Base-by-base conservation (phyloP, 2,797 vertebrate genomes). In the Liparis tanakae region DNA sequence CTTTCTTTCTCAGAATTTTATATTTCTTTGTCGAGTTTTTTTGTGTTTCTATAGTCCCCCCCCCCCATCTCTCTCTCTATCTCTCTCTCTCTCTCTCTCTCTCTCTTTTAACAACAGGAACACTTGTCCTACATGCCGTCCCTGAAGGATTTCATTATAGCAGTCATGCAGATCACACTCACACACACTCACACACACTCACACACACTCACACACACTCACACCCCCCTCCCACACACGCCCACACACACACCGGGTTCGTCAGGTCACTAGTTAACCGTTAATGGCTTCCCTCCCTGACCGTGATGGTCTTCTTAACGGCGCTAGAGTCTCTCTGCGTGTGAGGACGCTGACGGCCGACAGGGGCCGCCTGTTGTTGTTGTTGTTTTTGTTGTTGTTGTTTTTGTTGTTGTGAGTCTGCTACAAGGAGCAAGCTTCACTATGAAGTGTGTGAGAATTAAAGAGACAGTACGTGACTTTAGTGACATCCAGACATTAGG, bases 241-340 rank as follows among this genome's bases (percentile, higher is more conserved):
- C 25, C 3, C 25, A 30, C 63, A 73, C 72, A 76, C 63, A 69
- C 7, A 22, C 76, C 72, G 71, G 75, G 76, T 87, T 84, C 80
- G 79, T 83, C 78, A 71, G 76, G 84, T 79, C 73, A 61, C 76
- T 81, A 65, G 87, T 89, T 91, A 91, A 91, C 88, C 82, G 87
- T 88, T 92, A 80, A 89, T 82, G 85, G 88, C 85, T 74, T 75
- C 87, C 81, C 85, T 79, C 25, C 25, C 25, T 3, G 25, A n/a
- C n/a, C n/a, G n/a, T n/a, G 80, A 93, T 93, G 91, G 87, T 89
- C 81, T 87, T 89, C 90, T 88, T 87, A 87, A 88, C 82, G 78
- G 63, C 78, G 70, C 72, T 87, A 81, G 81, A 88, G 82, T 66
- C 12, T 2, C 50, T 37, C n/a, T 67, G 43, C 37, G 58, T 72